Evolutionary conservation across 2,113 vertebrate genomes (phyloP).

Genomic region (Erythrolamprus reginae): DNA sequence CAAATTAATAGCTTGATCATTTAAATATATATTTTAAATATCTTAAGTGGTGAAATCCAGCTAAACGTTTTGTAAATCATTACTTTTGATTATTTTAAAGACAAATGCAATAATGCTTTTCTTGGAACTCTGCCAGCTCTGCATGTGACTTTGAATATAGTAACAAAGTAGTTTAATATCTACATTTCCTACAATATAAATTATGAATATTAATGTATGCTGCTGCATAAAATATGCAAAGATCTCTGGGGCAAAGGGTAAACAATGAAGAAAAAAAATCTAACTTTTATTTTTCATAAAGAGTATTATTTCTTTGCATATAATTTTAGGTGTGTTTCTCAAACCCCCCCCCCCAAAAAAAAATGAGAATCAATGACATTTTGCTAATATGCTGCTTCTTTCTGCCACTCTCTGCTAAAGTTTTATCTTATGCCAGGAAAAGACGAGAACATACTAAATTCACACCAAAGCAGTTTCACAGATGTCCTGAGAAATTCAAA

Average conservation of each 20-base stretch:
- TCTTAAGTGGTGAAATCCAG: neutral
- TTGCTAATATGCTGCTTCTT: neutral
- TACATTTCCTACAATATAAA: too few species aligned
- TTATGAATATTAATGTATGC: neutral
- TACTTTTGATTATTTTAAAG: neutral
- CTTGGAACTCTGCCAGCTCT: neutral
- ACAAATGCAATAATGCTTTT: neutral
- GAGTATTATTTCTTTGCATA: neutral
- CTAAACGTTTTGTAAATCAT: neutral
- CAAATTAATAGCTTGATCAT: neutral
- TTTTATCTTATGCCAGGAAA: neutral
- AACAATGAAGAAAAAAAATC: neutral
- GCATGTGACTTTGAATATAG: neutral
- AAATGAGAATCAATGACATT: neutral
- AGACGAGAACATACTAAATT: neutral
- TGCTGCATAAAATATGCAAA: neutral
- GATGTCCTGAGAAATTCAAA: neutral
- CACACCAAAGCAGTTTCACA: neutral
- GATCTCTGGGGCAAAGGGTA: neutral
- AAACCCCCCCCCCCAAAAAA: too few species aligned
- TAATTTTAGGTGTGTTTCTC: neutral
- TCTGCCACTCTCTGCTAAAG: neutral
- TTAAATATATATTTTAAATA: neutral
- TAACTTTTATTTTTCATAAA: neutral
- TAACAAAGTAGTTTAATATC: neutral